These are phyloP conservation scores for Diabrotica virgifera DNA, from an alignment of 1,140 invertebrate species.

Conservation along the genomic window DNA sequence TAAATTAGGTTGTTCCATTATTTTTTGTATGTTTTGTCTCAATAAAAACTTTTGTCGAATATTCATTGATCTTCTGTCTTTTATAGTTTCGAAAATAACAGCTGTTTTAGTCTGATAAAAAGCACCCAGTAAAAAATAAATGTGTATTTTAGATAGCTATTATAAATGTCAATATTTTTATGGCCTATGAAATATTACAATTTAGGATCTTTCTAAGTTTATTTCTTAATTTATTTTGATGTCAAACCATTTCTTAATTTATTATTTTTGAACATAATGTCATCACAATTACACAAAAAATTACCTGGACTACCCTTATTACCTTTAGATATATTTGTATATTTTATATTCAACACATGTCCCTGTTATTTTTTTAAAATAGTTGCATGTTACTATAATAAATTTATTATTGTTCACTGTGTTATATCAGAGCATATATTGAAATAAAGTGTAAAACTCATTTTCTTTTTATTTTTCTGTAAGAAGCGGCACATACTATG, in stretches of 20 bases:
- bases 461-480: slow-evolving; percentile 5
- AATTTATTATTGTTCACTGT: slow-evolving; percentile 36
- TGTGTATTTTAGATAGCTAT: slow-evolving; percentile 23
- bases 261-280: slow-evolving; percentile 17
- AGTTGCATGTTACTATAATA: slow-evolving; percentile 35
- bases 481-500: too few relatives aligned
- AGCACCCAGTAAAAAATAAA: slow-evolving; percentile 3
- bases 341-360: slow-evolving; percentile 25
- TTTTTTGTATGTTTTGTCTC: too few relatives aligned
- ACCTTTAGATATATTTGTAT: slow-evolving; percentile 18
- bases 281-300: slow-evolving; percentile 11
- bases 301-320: slow-evolving; percentile 6
- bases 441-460: slow-evolving; percentile 25
- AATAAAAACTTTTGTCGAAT: too few relatives aligned
- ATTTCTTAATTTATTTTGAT: slow-evolving; percentile 24
- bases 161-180: slow-evolving; percentile 26
- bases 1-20: too few relatives aligned
- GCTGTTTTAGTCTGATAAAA: too few relatives aligned
- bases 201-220: slow-evolving; percentile 6
- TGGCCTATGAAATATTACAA: slow-evolving; percentile 11
- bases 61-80: too few relatives aligned
- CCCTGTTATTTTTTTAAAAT: slow-evolving; percentile 30
- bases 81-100: too few relatives aligned
- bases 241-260: slow-evolving; percentile 21
- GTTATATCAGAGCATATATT: slow-evolving; percentile 34